Evolutionary conservation across 2,797 vertebrate genomes (phyloP).

Genomic region (Gallinago nigripennis): DNA sequence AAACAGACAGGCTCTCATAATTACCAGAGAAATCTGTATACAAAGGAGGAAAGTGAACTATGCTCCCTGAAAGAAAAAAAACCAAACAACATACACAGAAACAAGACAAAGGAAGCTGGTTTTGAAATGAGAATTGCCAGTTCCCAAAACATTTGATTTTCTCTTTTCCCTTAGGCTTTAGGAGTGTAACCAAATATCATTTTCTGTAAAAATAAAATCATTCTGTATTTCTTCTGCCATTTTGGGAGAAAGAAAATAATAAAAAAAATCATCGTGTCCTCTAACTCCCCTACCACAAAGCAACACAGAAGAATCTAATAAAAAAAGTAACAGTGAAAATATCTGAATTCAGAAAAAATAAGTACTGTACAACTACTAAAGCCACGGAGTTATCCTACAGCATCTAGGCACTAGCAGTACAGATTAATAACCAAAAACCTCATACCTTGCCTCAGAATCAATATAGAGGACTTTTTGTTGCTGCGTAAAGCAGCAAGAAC

Average conservation of each 20-base stretch:
- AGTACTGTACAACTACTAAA: background rate
- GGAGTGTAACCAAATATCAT: background rate
- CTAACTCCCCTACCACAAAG: background rate
- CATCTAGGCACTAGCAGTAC: background rate
- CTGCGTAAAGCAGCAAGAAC: background rate
- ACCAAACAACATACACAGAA: background rate
- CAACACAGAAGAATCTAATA: background rate
- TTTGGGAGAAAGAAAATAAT: background rate
- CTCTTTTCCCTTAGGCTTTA: background rate
- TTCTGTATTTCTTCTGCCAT: background rate
- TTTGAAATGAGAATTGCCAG: slow-evolving; percentile 3
- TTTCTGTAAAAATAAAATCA: background rate
- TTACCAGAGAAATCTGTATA: slow-evolving; percentile 39
- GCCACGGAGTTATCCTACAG: background rate
- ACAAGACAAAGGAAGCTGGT: slow-evolving; percentile 28
- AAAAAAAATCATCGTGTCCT: background rate
- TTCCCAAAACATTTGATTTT: slow-evolving; percentile 15
- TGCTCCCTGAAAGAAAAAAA: background rate
- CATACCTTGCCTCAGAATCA: background rate
- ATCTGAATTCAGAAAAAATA: background rate
- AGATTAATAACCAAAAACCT: background rate
- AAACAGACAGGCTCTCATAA: slow-evolving; percentile 16
- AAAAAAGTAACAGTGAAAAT: background rate
- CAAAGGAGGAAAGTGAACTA: slow-evolving; percentile 13
- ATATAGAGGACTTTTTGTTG: background rate